Evolutionary conservation across 2,888 invertebrate species (phyloP).

Genomic region (Tinea pellionella): DNA sequence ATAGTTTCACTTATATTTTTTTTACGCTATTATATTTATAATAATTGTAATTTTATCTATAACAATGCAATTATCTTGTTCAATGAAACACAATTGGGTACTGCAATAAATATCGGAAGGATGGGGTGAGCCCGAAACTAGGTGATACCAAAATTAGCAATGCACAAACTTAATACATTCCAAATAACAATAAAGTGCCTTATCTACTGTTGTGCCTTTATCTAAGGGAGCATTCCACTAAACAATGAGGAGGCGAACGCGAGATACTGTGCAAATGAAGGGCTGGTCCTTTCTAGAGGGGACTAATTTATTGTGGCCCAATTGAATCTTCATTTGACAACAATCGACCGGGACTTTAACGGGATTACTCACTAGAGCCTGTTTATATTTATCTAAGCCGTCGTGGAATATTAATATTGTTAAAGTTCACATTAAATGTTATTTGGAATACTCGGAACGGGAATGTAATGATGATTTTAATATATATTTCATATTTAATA

Average conservation of each 20-base stretch:
- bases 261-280: slow-evolving; percentile 12
- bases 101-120: background rate
- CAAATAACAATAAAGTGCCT: slow-evolving; percentile 13
- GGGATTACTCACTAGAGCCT: slow-evolving; percentile 5
- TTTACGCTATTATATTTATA: too few relatives aligned
- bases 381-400: slow-evolving; percentile 4
- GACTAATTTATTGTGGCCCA: slow-evolving; percentile 43
- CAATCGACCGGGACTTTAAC: slow-evolving; percentile 47
- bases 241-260: slow-evolving; percentile 10
- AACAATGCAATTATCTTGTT: background rate
- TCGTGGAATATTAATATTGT: background rate
- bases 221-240: slow-evolving; percentile 3
- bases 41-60: background rate
- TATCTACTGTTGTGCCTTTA: slow-evolving; percentile 11
- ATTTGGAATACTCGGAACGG: background rate
- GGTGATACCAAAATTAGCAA: slow-evolving; percentile 6
- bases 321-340: slow-evolving; percentile 67
- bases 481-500: too few relatives aligned
- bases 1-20: background rate
- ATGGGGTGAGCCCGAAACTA: background rate
- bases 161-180: slow-evolving; percentile 13
- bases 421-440: background rate
- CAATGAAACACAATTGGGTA: background rate
- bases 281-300: slow-evolving; percentile 18
- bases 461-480: too few relatives aligned